phyloP scores from a whole-genome alignment of 2,888 invertebrate genomes.

The Platycheirus rosarum region DNA sequence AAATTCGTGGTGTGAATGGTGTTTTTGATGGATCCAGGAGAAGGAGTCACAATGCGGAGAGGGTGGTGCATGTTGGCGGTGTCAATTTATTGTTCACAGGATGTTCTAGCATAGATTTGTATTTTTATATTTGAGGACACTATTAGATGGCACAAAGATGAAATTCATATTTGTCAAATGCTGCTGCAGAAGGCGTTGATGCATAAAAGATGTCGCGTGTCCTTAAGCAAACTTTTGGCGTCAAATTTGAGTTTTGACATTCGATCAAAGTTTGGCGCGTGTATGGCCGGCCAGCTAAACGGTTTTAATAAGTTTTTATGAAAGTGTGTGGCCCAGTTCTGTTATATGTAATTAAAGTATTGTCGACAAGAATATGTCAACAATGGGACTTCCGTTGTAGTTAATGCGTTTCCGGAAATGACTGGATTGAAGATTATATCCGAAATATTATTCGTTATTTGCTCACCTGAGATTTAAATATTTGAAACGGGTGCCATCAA shows the following conservation, averaged over 20 bases:
- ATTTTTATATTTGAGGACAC: conserved; percentile 43
- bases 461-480: too few relatives aligned
- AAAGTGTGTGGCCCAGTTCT: background rate
- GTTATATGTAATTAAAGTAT: too few relatives aligned
- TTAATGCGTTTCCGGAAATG: too few relatives aligned
- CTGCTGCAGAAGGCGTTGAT: conserved; percentile 39
- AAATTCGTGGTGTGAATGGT: conserved; percentile 54
- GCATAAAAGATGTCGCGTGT: conserved; percentile 69
- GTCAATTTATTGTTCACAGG: conserved; percentile 65
- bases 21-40: conserved; percentile 41
- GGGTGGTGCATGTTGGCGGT: conserved; percentile 9
- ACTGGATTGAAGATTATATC: too few relatives aligned
- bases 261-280: conserved; percentile 33
- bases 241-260: conserved; percentile 63
- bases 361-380: too few relatives aligned
- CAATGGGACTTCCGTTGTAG: too few relatives aligned
- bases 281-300: background rate
- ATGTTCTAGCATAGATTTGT: conserved; percentile 43
- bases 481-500: too few relatives aligned
- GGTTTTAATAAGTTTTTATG: conserved; percentile 41
- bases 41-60: background rate
- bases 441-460: too few relatives aligned
- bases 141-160: conserved; percentile 20
- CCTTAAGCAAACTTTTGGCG: conserved; percentile 60
- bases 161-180: conserved; percentile 72